Evolutionary conservation across 2,797 vertebrate species (phyloP).

Genomic region (Anableps anableps): DNA sequence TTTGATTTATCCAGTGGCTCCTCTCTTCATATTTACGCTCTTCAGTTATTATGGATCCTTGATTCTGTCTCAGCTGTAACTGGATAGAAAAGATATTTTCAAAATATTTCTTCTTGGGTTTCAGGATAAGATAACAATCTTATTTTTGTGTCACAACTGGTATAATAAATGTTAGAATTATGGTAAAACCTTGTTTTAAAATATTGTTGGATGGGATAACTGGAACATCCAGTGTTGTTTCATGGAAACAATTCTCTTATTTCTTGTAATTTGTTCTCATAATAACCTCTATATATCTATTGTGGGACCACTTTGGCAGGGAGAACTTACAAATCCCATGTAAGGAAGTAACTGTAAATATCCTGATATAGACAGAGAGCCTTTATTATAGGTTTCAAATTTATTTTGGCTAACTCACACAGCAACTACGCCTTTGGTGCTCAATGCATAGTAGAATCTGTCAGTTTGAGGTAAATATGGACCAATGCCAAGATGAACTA

Average conservation of each 20-base stretch:
- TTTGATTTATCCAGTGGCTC: too few relatives aligned
- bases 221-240: conserved; percentile 29
- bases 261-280: conserved; percentile 21
- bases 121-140: conserved; percentile 53
- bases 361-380: conserved; percentile 18
- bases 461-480: conserved; percentile 58
- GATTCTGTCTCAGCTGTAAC: conserved; percentile 47
- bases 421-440: conserved; percentile 11
- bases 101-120: conserved; percentile 41
- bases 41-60: conserved; percentile 67
- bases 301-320: conserved; percentile 27
- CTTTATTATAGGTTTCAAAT: conserved; percentile 28
- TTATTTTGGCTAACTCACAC: conserved; percentile 53
- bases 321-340: conserved; percentile 8
- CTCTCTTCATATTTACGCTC: not conserved
- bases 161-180: conserved; percentile 50
- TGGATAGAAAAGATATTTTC: conserved; percentile 64
- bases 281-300: conserved; percentile 17
- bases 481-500: conserved; percentile 51
- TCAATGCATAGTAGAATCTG: conserved; percentile 32
- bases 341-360: conserved; percentile 9
- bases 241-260: conserved; percentile 22
- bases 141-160: conserved; percentile 44
- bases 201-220: conserved; percentile 25
- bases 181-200: conserved; percentile 14